These are phyloP conservation scores for Bellardia pandia DNA, from an alignment of 2,888 invertebrate genomes.

Conservation along the genomic window DNA sequence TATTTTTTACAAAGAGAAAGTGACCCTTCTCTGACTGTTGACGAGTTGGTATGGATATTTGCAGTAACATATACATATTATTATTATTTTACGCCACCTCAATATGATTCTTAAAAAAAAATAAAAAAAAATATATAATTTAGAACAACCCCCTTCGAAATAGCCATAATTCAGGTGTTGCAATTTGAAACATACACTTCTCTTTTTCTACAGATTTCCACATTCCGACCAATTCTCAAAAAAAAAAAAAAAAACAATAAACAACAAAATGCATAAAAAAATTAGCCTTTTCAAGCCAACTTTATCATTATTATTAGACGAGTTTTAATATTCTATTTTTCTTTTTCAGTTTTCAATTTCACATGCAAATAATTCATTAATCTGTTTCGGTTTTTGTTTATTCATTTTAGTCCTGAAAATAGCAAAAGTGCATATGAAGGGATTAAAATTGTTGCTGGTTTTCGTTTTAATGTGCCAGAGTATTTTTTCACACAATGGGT, in stretches of 20 bases:
- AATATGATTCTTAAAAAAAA: too few relatives aligned
- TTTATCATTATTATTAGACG: constrained; percentile 12
- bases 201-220: not conserved
- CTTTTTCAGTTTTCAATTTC: constrained; percentile 6
- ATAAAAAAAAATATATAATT: too few relatives aligned
- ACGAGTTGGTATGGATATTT: too few relatives aligned
- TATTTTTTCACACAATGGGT: constrained; percentile 63
- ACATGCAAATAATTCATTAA: constrained; percentile 63
- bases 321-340: constrained; percentile 21
- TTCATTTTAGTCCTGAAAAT: constrained; percentile 40
- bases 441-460: constrained; percentile 52
- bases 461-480: not conserved
- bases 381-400: constrained; percentile 51
- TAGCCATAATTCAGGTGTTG: constrained; percentile 43
- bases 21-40: too few relatives aligned
- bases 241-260: constrained; percentile 63
- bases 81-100: too few relatives aligned
- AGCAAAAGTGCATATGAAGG: constrained; percentile 44
- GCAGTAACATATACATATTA: too few relatives aligned
- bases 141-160: not conserved
- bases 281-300: constrained; percentile 25
- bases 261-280: too few relatives aligned
- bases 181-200: not conserved
- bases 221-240: constrained; percentile 21
- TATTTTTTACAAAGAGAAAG: too few relatives aligned